Evolutionary conservation across 2,888 invertebrate species (phyloP), one percentile per base, ranked within the genome.

Genomic region (Stenchaetothrips biformis): DNA sequence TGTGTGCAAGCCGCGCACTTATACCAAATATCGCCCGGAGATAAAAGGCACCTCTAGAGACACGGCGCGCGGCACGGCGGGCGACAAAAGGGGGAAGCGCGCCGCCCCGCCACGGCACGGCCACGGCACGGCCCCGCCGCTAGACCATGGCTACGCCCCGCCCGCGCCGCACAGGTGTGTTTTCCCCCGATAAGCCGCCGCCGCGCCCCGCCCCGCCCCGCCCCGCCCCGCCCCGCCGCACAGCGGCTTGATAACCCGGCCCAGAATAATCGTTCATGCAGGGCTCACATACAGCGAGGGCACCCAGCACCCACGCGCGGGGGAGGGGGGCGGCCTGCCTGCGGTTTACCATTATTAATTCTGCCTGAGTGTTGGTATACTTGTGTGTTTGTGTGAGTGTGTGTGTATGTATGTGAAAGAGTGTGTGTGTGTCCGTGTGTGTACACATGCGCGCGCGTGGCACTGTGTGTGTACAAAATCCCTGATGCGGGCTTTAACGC

Each of bases 121-220:
- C 53, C 53, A 6, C 53, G 53, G 13, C 53, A 13, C 53, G 13
- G 16, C 53, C 13, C 53, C 9, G 53, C 53, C 53, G 53, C 53
- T 53, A 16, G 13, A 53, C 53, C 53, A 53, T 53, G 6, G 16
- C 49, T 8, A 53, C 53, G 53, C 53, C 53, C 53, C 18, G 13
- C 53, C 53, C 53, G 67, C 67, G 62, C 67, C 18, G 67, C 67
- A 21, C 67, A 74, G 67, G 67, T 74, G 67, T 74, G 67, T 74
- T 74, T 25, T 25, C 21, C 21, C 21, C 21, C 25, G 67, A 74
- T 74, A 74, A 74, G 67, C 67, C 67, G 67, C 62, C 13, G 9
- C 37, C 37, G 37, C 37, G 37, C 37, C 37, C 37, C 49, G 49
- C 49, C 49, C 8, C 49, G 11, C 11, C 49, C 49, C 49, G 49